Conservation (phyloP, 2,888 invertebrate species). For the Dolichomitus sp. region DNA sequence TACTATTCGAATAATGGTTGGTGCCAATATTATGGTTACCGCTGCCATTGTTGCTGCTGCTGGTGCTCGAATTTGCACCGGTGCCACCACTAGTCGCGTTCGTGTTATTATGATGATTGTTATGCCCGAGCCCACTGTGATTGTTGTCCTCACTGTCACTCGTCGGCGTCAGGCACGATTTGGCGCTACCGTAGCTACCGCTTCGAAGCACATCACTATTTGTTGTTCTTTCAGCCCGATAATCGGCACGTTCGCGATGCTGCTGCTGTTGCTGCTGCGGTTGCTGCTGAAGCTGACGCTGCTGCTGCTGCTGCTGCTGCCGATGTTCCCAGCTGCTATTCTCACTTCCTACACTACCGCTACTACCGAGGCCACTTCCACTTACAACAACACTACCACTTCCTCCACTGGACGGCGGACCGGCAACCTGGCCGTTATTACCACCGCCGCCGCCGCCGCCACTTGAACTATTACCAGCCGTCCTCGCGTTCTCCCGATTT, state of each 20-base stretch:
- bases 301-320: conserved; percentile 67
- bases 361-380: conserved; percentile 42
- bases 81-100: conserved; percentile 31
- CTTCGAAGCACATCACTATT: conserved; percentile 78
- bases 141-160: conserved; percentile 77
- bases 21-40: conserved; percentile 66
- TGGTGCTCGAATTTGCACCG: conserved; percentile 47
- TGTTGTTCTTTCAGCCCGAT: conserved; percentile 80
- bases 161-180: conserved; percentile 77
- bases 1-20: conserved; percentile 76
- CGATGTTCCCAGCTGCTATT: conserved; percentile 60
- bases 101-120: conserved; percentile 24
- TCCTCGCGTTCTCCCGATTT: conserved; percentile 76
- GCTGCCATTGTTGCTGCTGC: background rate
- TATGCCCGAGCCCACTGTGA: conserved; percentile 52
- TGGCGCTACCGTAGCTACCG: conserved; percentile 70
- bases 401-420: conserved; percentile 38
- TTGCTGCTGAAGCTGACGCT: conserved; percentile 43
- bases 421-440: conserved; percentile 33
- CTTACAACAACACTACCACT: conserved; percentile 35
- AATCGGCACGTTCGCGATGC: conserved; percentile 76
- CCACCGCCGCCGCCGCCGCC: conserved; percentile 44
- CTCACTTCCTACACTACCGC: conserved; percentile 69
- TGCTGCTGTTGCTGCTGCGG: conserved; percentile 57
- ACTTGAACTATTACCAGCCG: conserved; percentile 70